phyloP scores from a whole-genome alignment of 2,113 vertebrate genomes.

The Poeciliopsis occidentalis region DNA sequence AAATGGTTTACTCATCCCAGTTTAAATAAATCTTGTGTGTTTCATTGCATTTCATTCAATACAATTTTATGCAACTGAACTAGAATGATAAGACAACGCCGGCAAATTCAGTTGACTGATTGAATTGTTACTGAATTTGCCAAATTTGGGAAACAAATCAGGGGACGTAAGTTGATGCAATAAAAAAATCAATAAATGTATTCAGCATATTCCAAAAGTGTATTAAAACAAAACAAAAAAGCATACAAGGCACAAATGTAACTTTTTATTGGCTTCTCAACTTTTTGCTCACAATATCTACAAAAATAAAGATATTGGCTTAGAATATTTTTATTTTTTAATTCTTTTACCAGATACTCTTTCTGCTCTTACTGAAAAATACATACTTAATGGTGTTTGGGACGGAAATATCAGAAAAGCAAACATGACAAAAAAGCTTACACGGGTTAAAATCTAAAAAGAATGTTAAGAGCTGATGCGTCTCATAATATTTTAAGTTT shows the following conservation, averaged over 20 bases:
- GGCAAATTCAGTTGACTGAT: too few relatives aligned
- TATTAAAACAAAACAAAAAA: background rate
- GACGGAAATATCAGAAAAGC: background rate
- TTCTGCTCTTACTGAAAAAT: background rate
- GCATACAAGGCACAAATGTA: background rate
- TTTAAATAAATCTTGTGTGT: background rate
- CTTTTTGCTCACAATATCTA: too few relatives aligned
- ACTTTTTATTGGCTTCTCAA: background rate
- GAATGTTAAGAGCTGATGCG: background rate
- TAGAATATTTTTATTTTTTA: too few relatives aligned
- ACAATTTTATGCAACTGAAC: too few relatives aligned
- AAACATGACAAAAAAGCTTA: background rate
- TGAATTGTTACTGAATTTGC: too few relatives aligned
- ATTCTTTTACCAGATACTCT: background rate
- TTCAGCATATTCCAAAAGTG: background rate
- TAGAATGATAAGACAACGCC: too few relatives aligned
- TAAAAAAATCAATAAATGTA: background rate
- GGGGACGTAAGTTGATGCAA: too few relatives aligned
- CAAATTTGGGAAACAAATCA: too few relatives aligned
- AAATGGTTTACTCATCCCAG: too few relatives aligned
- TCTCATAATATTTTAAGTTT: background rate
- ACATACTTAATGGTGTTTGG: background rate
- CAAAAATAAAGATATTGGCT: too few relatives aligned
- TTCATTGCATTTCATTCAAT: background rate
- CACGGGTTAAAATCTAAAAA: background rate